Evolutionary conservation across 2,113 vertebrate genomes (phyloP).

Genomic region (Pluvianellus socialis): DNA sequence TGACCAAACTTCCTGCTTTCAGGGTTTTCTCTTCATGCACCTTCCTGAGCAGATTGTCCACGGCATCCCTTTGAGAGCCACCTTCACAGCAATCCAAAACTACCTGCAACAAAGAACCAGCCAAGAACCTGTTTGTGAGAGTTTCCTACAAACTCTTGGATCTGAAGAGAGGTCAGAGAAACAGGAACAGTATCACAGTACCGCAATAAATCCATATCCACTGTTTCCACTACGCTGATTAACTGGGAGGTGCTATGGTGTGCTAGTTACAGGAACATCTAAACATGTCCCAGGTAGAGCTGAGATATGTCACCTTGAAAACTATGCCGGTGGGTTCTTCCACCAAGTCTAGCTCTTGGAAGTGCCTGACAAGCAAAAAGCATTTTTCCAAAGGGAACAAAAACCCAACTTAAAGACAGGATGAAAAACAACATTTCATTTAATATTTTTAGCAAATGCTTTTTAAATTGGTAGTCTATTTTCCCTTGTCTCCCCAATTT

Average conservation of each 20-base stretch:
- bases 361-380: not conserved
- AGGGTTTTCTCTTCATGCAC: slow-evolving; percentile 74
- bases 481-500: not conserved
- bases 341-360: not conserved
- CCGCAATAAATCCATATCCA: not conserved
- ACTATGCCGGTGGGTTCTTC: not conserved
- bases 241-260: not conserved
- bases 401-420: not conserved
- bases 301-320: not conserved
- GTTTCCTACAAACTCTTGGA: not conserved
- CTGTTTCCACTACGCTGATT: not conserved
- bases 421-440: not conserved
- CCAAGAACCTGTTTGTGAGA: not conserved
- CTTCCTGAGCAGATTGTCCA: slow-evolving; percentile 71
- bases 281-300: not conserved
- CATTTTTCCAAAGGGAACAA: not conserved
- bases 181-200: not conserved
- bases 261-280: not conserved
- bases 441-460: not conserved
- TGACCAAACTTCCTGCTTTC: slow-evolving; percentile 71
- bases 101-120: slow-evolving; percentile 66
- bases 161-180: not conserved
- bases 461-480: not conserved
- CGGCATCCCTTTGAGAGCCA: slow-evolving; percentile 53
- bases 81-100: slow-evolving; percentile 79